Conservation (phyloP, 2,888 invertebrate genomes). For the Conops quadrifasciatus region DNA sequence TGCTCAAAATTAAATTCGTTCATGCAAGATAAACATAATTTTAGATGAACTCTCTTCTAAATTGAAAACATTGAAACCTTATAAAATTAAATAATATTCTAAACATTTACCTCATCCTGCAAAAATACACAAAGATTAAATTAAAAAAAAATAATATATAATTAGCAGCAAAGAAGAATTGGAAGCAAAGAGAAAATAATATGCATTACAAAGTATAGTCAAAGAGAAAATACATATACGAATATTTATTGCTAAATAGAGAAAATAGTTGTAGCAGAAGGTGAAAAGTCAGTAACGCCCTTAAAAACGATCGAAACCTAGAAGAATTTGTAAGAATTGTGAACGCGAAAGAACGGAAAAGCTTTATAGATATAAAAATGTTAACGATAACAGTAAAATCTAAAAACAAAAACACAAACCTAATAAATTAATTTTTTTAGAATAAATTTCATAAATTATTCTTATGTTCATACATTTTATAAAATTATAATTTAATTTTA, state of each 20-base stretch:
- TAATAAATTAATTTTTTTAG: neutral
- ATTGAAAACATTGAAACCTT: neutral
- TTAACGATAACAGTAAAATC: constrained; percentile 39
- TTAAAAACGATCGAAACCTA: neutral
- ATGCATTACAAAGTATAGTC: neutral
- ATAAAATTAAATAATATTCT: constrained; percentile 46
- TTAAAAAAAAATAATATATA: constrained; percentile 28
- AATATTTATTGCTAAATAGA: neutral
- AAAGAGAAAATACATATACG: neutral
- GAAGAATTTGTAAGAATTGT: constrained; percentile 24
- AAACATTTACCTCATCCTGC: constrained; percentile 53
- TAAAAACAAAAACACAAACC: constrained; percentile 31
- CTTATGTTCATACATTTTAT: neutral
- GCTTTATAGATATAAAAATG: constrained; percentile 46
- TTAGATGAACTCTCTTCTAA: too few species aligned
- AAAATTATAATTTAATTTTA: neutral
- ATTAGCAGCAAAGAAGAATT: neutral
- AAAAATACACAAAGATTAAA: constrained; percentile 29
- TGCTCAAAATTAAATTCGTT: too few species aligned
- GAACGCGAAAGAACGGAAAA: constrained; percentile 41
- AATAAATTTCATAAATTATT: neutral
- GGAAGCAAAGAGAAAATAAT: neutral
- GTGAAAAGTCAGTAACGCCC: neutral
- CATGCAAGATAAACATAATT: too few species aligned
- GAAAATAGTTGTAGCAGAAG: neutral